Base-by-base conservation (phyloP, 64 coral and sea anemone species). In the Stichodactyla helianthus region DNA sequence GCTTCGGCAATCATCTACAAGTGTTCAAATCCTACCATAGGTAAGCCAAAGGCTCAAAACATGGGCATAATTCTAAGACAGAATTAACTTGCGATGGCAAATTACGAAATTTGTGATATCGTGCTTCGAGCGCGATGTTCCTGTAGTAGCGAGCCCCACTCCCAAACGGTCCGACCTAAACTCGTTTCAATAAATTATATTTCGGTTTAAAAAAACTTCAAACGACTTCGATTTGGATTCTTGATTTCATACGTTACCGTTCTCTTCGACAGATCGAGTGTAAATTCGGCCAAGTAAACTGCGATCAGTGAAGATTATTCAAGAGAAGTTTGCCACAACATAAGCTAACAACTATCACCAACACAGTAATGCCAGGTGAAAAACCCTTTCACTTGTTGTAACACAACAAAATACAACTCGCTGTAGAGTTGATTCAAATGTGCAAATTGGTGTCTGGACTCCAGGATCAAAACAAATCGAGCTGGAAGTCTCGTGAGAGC, bases 401-500 rank as follows among this genome's bases (percentile, higher is more conserved):
- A 79, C 88, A 97, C 86, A 97, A 89, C 82, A 97, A 88, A 87
- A 87, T 86, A 80, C 82, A 97, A 90, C 86, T 93, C 85, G 90
- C 35, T 82, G 79, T 84, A 57, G 84, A 80, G 91, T 97, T 89
- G 88, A 93, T 97, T 97, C 89, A 93, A 87, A 89, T 89, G 91
- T 97, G 91, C 94, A 93, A 93, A 90, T 97, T 89, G 94, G 85
- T 90, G 94, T 76, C 88, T 90, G 88, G 85, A 86, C 84, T 86
- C 80, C 84, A 87, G 88, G 89, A 97, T 84, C 88, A 89, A 90
- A 90, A 93, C 94, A 93, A 89, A 85, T 91, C 82, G 31, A 90
- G 88, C 50, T 84, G 86, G n/a, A 97, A 90, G 79, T 89, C 79
- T 97, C 86, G 78, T 82, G 82, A 54, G 85, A 82, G 82, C 85